Evolutionary conservation across 2,113 vertebrate species (phyloP).

Genomic region (Hypocryptadius cinnamomeus): DNA sequence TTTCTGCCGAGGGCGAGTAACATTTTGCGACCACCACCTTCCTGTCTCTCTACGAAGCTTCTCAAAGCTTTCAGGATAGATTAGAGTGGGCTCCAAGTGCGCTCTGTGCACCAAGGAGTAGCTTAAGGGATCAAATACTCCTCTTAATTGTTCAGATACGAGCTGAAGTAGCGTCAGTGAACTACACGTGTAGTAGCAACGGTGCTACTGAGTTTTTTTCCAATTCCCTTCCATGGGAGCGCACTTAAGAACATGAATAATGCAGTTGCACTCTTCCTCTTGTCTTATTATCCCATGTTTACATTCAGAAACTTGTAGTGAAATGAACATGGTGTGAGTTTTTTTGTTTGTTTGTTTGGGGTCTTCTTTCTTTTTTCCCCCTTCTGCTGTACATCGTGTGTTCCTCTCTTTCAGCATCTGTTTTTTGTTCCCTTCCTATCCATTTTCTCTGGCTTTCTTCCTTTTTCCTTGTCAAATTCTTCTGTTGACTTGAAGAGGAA

Average conservation of each 20-base stretch:
- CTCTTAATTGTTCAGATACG: neutral
- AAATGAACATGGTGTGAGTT: neutral
- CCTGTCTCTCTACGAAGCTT: no score
- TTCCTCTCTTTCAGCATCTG: slow-evolving; percentile 26
- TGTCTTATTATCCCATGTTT: neutral
- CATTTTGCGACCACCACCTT: neutral
- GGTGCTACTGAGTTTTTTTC: neutral
- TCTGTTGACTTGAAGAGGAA: slow-evolving; percentile 20
- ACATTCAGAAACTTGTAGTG: neutral
- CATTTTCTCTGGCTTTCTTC: neutral
- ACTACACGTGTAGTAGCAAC: neutral
- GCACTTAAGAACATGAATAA: neutral
- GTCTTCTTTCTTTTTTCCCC: neutral
- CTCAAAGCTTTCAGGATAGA: neutral
- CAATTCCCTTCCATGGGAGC: neutral
- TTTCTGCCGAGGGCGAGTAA: neutral
- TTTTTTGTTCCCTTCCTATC: slow-evolving; percentile 24
- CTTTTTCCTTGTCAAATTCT: slow-evolving; percentile 34
- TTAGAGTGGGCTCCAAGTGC: no score
- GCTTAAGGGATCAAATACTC: neutral
- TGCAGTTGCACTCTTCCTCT: neutral
- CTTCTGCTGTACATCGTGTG: neutral
- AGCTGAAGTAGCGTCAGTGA: neutral
- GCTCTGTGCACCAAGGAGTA: neutral
- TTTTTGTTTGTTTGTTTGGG: neutral